Percentiles rank a stretch among this genome's conserved stretches.
These are phyloP conservation scores for Aphrophora alni DNA, from an alignment of 2,888 invertebrate genomes.

Conservation along the genomic window DNA sequence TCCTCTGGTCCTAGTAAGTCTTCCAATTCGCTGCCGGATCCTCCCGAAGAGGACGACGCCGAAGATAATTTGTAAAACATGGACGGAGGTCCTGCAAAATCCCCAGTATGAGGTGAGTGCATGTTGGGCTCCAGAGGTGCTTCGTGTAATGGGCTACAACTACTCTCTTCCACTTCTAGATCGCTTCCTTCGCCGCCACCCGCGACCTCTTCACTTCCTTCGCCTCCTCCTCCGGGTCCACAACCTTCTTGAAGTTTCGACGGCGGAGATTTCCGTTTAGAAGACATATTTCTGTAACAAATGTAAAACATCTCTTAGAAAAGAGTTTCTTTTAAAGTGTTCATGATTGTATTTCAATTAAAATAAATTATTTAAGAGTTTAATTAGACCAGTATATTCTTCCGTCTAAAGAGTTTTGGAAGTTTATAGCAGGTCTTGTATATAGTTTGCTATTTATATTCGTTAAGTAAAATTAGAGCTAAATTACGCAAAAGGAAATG, in stretches of 20 bases:
- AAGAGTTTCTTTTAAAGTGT: background rate
- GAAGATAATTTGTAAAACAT: constrained; percentile 54
- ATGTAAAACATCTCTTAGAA: constrained; percentile 60
- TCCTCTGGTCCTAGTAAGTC: constrained; percentile 58
- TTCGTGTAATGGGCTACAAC: background rate
- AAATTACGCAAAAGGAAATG: too few species aligned
- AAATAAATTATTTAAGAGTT: too few species aligned
- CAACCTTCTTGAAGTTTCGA: constrained; percentile 87
- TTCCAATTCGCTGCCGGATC: constrained; percentile 58
- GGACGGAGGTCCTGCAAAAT: constrained; percentile 16
- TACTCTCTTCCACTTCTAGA: constrained; percentile 17
- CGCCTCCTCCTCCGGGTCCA: constrained; percentile 51
- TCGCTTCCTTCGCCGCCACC: constrained; percentile 33
- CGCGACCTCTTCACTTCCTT: constrained; percentile 19
- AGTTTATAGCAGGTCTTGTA: too few species aligned
- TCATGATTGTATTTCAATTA: too few species aligned
- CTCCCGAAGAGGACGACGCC: constrained; percentile 58
- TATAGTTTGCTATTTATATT: too few species aligned
- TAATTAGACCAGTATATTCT: too few species aligned
- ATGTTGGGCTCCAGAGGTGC: constrained; percentile 14
- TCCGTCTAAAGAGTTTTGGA: too few species aligned
- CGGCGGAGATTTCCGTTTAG: constrained; percentile 95
- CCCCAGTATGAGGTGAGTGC: constrained; percentile 14
- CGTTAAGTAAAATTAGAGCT: too few species aligned
- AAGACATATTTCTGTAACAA: constrained; percentile 91